A percentile compares a stretch with the other conserved stretches of the same genome.
These are phyloP conservation scores for Vollenhovia emeryi DNA, from an alignment of 1,140 invertebrate genomes.

Conservation along the genomic window DNA sequence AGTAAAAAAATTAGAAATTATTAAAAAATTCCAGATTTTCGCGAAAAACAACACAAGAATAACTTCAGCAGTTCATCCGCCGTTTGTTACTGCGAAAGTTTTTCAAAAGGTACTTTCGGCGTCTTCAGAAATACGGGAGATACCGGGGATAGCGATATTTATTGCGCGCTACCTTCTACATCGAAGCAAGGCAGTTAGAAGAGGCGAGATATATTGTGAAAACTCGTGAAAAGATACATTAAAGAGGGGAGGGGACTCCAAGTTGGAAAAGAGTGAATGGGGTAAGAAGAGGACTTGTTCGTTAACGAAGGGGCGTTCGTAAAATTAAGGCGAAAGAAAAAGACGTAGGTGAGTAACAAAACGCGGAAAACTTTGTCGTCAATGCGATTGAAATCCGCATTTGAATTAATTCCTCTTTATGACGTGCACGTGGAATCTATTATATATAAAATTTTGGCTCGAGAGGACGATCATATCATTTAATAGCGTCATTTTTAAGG, in stretches of 20 bases:
- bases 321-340: slow-evolving; percentile 40
- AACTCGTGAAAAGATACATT: slow-evolving; percentile 74
- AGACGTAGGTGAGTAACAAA: slow-evolving; percentile 27
- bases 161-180: slow-evolving; percentile 34
- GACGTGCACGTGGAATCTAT: not conserved
- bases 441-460: not conserved
- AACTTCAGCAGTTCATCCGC: not conserved
- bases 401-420: slow-evolving; percentile 11
- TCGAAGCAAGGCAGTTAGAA: slow-evolving; percentile 24
- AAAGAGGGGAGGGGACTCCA: slow-evolving; percentile 58
- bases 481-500: not conserved
- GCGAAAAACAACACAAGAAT: not conserved
- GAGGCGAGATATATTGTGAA: slow-evolving; percentile 67
- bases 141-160: slow-evolving; percentile 45
- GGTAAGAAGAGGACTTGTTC: slow-evolving; percentile 27
- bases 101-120: slow-evolving; percentile 25
- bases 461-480: not conserved
- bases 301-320: slow-evolving; percentile 40
- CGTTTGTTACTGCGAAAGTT: slow-evolving; percentile 37
- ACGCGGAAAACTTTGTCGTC: slow-evolving; percentile 7
- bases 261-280: slow-evolving; percentile 26
- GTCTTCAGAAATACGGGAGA: slow-evolving; percentile 40
- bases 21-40: not conserved
- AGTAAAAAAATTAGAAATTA: not conserved
- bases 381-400: not conserved